A percentile compares a stretch with the other conserved stretches of the same genome.
Conservation (phyloP, 2,888 invertebrate species). For the Melolontha melolontha region DNA sequence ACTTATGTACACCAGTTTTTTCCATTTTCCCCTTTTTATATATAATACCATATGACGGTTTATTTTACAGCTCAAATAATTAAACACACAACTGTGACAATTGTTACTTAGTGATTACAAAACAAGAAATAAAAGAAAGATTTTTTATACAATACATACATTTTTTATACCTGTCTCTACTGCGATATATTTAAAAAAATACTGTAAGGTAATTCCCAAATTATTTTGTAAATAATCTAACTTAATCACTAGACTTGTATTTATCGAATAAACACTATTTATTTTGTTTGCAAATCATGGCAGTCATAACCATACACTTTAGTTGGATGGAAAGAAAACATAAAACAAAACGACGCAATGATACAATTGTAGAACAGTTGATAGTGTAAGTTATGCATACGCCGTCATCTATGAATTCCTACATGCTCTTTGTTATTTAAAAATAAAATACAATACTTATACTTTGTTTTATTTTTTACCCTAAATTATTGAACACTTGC, state of each 20-base stretch:
- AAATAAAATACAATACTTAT: slow-evolving; percentile 49
- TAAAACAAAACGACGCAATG: slow-evolving; percentile 49
- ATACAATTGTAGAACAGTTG: slow-evolving; percentile 53
- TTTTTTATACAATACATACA: slow-evolving; percentile 44
- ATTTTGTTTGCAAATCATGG: slow-evolving; percentile 56
- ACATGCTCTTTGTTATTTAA: slow-evolving; percentile 59
- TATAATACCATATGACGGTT: slow-evolving; percentile 43
- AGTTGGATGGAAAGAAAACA: slow-evolving; percentile 49
- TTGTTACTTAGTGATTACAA: slow-evolving; percentile 41
- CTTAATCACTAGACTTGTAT: slow-evolving; percentile 56
- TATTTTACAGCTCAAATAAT: slow-evolving; percentile 40
- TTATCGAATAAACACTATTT: slow-evolving; percentile 56
- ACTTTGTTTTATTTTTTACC: slow-evolving; percentile 32
- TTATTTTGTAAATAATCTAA: slow-evolving; percentile 56
- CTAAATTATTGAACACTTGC: no score
- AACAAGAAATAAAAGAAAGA: slow-evolving; percentile 38
- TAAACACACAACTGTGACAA: slow-evolving; percentile 40
- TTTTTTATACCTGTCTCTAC: slow-evolving; percentile 43
- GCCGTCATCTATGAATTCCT: slow-evolving; percentile 59
- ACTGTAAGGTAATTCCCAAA: slow-evolving; percentile 49
- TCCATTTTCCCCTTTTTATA: slow-evolving; percentile 18
- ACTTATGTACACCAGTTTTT: slow-evolving; percentile 33
- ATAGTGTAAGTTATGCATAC: slow-evolving; percentile 54
- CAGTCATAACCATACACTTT: slow-evolving; percentile 54
- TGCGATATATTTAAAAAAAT: slow-evolving; percentile 40